Percentiles rank a stretch among this genome's conserved stretches.
phyloP scores from a whole-genome alignment of 2,797 vertebrate genomes.

The Hyperoplus lanceolatus region DNA sequence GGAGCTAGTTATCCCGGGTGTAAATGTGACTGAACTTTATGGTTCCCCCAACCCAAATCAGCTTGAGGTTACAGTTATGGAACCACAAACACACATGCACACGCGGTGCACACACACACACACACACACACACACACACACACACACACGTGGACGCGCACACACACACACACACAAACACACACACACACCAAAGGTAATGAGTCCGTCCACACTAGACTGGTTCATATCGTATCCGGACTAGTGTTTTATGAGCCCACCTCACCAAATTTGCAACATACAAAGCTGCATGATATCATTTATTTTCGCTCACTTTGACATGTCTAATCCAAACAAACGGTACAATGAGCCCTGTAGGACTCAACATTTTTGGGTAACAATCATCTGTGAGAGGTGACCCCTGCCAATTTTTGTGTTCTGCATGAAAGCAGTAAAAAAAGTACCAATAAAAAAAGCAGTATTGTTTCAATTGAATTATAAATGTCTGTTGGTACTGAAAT shows the following conservation, averaged over 20 bases:
- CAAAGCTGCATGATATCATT: background rate
- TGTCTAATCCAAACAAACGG: constrained; percentile 12
- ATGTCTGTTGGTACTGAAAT: background rate
- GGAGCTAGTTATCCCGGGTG: constrained; percentile 62
- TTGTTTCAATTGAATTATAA: background rate
- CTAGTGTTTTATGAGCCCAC: background rate
- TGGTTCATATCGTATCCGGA: constrained; percentile 7
- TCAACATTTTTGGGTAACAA: background rate
- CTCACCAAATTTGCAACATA: background rate
- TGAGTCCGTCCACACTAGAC: constrained; percentile 1
- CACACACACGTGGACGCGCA: background rate
- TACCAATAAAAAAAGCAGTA: no score
- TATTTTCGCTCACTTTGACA: constrained; percentile 1
- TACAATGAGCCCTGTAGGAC: background rate
- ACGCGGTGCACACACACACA: background rate
- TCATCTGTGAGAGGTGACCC: background rate
- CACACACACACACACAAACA: constrained; percentile 27
- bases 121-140: no score
- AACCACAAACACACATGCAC: constrained; percentile 34
- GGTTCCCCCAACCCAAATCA: constrained; percentile 58
- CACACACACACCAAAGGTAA: constrained; percentile 20
- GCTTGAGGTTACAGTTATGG: constrained; percentile 55
- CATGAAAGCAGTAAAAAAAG: background rate
- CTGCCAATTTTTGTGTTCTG: constrained; percentile 1
- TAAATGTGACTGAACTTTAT: constrained; percentile 59